phyloP scores from a whole-genome alignment of 2,113 vertebrate species.

The Vicugna pacos region DNA sequence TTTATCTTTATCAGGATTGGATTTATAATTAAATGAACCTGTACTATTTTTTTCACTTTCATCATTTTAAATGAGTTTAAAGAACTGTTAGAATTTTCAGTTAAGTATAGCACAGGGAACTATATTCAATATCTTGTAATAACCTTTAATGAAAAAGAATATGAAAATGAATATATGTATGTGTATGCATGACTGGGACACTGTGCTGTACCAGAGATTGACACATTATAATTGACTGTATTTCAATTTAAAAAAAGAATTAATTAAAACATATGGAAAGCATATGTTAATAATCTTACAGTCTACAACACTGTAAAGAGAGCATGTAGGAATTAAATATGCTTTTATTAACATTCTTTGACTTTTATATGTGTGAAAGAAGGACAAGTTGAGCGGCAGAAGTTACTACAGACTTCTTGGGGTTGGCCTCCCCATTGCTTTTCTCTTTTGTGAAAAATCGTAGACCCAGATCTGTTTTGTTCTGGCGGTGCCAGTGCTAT shows the following conservation, averaged over 20 bases:
- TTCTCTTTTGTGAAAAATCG: constrained; percentile 4
- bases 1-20: background rate
- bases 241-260: too few relatives aligned
- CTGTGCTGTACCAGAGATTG: too few relatives aligned
- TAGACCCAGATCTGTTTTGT: background rate
- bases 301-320: background rate
- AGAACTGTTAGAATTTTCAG: background rate
- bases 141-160: too few relatives aligned
- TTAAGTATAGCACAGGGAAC: too few relatives aligned
- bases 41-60: background rate
- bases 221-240: too few relatives aligned
- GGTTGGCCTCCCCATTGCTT: background rate
- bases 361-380: background rate
- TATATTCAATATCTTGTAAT: too few relatives aligned
- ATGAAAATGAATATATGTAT: too few relatives aligned
- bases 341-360: background rate
- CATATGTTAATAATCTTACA: background rate
- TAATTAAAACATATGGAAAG: constrained; percentile 35
- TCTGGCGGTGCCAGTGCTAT: background rate
- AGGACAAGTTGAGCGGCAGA: background rate
- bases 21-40: background rate
- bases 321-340: background rate
- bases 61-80: constrained; percentile 10
- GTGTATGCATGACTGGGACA: too few relatives aligned
- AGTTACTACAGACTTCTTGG: background rate